Percentiles rank a stretch among this genome's conserved stretches.
Evolutionary conservation across 1,140 invertebrate genomes (phyloP).

Genomic region (Antheraea pernyi): DNA sequence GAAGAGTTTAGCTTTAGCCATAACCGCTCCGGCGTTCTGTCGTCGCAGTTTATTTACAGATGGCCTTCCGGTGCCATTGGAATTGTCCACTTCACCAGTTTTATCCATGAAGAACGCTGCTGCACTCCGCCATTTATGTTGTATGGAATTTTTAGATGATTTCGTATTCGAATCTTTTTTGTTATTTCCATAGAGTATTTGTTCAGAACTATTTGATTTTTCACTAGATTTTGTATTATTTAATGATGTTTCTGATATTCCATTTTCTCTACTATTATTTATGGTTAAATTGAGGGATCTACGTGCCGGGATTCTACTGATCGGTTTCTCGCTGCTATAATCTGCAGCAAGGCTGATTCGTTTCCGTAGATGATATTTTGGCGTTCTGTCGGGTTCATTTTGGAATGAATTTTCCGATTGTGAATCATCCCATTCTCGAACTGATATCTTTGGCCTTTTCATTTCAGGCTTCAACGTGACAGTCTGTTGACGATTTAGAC

Average conservation of each 20-base stretch:
- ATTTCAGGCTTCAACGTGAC: slow-evolving; percentile 46
- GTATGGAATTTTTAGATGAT: slow-evolving; percentile 41
- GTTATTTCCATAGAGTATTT: slow-evolving; percentile 45
- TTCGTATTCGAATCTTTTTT: slow-evolving; percentile 32
- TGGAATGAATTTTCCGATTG: slow-evolving; percentile 44
- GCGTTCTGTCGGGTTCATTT: slow-evolving; percentile 47
- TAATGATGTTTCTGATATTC: slow-evolving; percentile 49
- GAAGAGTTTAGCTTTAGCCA: slow-evolving; percentile 83
- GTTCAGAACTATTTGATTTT: slow-evolving; percentile 43
- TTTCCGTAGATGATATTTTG: slow-evolving; percentile 61
- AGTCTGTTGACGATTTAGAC: slow-evolving; percentile 46
- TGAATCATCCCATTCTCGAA: slow-evolving; percentile 50
- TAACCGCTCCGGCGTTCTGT: slow-evolving; percentile 83
- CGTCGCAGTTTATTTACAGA: slow-evolving; percentile 82
- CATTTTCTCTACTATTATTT: slow-evolving; percentile 49
- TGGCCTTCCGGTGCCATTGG: slow-evolving; percentile 76
- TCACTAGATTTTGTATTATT: slow-evolving; percentile 51
- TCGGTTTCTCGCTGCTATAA: slow-evolving; percentile 57
- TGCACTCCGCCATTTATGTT: slow-evolving; percentile 70
- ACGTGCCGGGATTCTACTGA: slow-evolving; percentile 47
- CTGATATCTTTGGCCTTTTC: slow-evolving; percentile 25
- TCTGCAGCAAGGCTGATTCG: slow-evolving; percentile 54
- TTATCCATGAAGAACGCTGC: slow-evolving; percentile 73
- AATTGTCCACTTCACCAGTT: slow-evolving; percentile 60
- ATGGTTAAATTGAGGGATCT: slow-evolving; percentile 59